Conservation (phyloP, 2,113 vertebrate genomes). For the Lepisosteus oculatus region DNA sequence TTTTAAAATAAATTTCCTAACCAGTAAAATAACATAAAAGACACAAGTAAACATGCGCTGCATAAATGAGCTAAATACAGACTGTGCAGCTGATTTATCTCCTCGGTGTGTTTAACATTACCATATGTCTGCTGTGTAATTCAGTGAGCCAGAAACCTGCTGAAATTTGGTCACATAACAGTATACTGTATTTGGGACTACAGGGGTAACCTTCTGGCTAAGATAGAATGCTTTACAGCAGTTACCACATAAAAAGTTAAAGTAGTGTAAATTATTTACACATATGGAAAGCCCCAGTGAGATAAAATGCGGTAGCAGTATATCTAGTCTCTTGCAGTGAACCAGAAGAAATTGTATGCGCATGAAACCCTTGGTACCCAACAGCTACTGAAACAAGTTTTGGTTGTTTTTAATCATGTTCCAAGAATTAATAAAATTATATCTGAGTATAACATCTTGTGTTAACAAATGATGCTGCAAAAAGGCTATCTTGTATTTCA, state of each 20-base stretch:
- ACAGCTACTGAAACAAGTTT: too few species aligned
- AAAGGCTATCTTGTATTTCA: too few species aligned
- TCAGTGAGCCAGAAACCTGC: not conserved
- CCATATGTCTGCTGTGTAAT: not conserved
- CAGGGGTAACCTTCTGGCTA: not conserved
- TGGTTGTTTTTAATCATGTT: too few species aligned
- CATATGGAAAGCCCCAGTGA: too few species aligned
- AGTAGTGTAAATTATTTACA: too few species aligned
- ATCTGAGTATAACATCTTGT: too few species aligned
- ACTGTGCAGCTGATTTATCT: not conserved
- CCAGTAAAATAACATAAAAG: not conserved
- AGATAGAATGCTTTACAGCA: not conserved
- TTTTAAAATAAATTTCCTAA: not conserved
- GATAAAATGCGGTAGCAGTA: too few species aligned
- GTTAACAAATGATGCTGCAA: too few species aligned
- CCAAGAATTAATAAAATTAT: too few species aligned
- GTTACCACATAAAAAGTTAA: not conserved
- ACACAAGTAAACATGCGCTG: not conserved
- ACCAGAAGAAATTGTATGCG: too few species aligned
- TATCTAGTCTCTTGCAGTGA: too few species aligned
- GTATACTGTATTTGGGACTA: not conserved
- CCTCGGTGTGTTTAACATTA: not conserved
- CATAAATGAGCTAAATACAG: not conserved
- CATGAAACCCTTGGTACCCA: too few species aligned
- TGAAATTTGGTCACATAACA: not conserved